These are phyloP conservation scores for Hexactinellida sp. DNA, from an alignment of 37 sponge, comb jelly and placozoan species.

Conservation along the genomic window DNA sequence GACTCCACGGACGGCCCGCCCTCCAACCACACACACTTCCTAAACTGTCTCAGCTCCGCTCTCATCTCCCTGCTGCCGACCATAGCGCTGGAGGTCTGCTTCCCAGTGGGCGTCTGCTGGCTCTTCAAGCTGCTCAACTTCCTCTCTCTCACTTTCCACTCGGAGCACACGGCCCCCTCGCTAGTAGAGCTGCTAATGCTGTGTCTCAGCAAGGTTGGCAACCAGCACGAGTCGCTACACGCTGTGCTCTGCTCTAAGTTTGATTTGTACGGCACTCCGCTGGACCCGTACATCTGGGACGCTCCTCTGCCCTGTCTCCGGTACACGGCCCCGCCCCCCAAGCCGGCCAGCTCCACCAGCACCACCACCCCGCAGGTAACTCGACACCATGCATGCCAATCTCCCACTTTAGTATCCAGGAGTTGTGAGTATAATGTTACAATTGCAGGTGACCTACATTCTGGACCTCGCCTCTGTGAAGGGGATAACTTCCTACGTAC, in stretches of 20 bases:
- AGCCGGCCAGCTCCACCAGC: neutral
- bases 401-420: too few species aligned
- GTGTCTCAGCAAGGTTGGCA: neutral
- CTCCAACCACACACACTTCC: neutral
- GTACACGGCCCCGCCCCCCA: neutral
- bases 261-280: neutral
- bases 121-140: conserved; percentile 5
- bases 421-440: too few species aligned
- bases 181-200: neutral
- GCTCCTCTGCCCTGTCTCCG: neutral
- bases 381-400: too few species aligned
- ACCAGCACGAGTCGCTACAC: neutral
- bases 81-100: neutral
- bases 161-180: neutral
- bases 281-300: conserved; percentile 15
- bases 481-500: conserved; percentile 8
- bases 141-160: neutral
- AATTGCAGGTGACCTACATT: neutral
- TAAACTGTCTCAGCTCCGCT: neutral
- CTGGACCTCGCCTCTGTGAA: neutral
- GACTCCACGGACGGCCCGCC: neutral
- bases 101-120: neutral
- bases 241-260: neutral
- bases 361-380: neutral
- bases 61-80: neutral